phyloP scores from a whole-genome alignment of 2,888 invertebrate species.

The Caenorhabditis sp. region DNA sequence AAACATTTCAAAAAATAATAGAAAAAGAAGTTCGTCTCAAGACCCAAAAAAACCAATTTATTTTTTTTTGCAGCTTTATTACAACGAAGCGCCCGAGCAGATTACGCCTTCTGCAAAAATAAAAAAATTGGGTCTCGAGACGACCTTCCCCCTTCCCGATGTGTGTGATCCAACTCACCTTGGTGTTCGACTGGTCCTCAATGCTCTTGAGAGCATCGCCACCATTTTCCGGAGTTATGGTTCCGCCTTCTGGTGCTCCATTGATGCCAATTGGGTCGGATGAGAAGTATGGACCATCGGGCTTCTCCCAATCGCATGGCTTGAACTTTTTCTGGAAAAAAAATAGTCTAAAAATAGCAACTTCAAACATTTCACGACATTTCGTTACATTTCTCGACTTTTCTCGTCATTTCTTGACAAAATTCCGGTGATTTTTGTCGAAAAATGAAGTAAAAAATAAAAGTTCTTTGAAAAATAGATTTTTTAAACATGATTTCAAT shows the following conservation, averaged over 20 bases:
- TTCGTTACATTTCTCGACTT: too few relatives aligned
- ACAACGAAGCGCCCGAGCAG: background rate
- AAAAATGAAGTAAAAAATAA: too few relatives aligned
- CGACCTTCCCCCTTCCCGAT: background rate
- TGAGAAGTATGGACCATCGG: slow-evolving; percentile 23
- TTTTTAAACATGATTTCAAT: too few relatives aligned
- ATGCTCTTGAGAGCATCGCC: background rate
- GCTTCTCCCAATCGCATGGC: slow-evolving; percentile 34
- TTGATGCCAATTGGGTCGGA: slow-evolving; percentile 19
- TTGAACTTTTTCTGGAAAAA: slow-evolving; percentile 14
- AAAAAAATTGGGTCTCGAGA: background rate
- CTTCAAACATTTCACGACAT: too few relatives aligned
- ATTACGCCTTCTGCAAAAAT: background rate
- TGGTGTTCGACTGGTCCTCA: background rate
- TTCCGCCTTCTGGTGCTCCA: slow-evolving; percentile 4
- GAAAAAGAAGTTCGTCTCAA: background rate
- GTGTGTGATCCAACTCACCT: background rate
- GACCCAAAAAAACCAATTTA: background rate
- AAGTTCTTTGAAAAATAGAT: too few relatives aligned
- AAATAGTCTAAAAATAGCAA: too few relatives aligned
- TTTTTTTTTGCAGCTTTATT: background rate
- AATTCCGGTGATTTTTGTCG: too few relatives aligned
- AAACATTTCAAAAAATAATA: background rate
- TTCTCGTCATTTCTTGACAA: too few relatives aligned
- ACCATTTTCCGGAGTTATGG: background rate